Base-by-base conservation (phyloP, 2,888 invertebrate species). In the Pachymerium ferrugineum region DNA sequence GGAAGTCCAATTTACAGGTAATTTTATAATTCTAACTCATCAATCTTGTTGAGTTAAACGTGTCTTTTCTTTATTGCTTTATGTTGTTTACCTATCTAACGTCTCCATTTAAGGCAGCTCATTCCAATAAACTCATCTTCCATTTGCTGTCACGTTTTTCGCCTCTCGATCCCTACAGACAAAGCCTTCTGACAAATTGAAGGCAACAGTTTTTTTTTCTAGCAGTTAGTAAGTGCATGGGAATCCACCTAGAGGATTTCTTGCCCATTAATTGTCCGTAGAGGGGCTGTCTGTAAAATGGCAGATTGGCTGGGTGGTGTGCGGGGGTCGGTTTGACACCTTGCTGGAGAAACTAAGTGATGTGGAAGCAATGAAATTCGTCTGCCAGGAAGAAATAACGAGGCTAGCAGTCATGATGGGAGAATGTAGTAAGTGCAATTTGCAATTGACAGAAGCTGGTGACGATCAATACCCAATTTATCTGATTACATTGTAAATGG, bases 351-450 rank as follows among this genome's bases (percentile, higher is more conserved):
- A 62, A 62, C 62, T 62, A 62, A 62, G 62, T 62, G 62, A 62
- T 62, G 62, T 62, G 62, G 62, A 62, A 62, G 62, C 62, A 62
- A 62, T 62, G 62, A 62, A 62, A 62, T 62, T 62, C 62, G 62
- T 62, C 25, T 62, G 62, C 25, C 62, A 62, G 14, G 62, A 62
- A 62, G 62, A 62, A 62, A 62, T 62, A 62, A 62, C 62, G 62
- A 62, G 62, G 28, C 62, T n/a, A 62, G 62, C 62, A 62, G 62
- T n/a, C 62, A 62, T 28, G 28, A 62, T 62, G 62, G 22, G 62
- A 28, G 22, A 22, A 62, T 62, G 62, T 28, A 62, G 8, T 62
- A 62, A 62, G 62, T 28, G 25, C 28, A 62, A 62, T 62, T 62
- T 62, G 62, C 62, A 25, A 62, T 62, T 25, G 62, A 8, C 62